Conservation (phyloP, 1,140 invertebrate genomes). For the Procambarus clarkii region DNA sequence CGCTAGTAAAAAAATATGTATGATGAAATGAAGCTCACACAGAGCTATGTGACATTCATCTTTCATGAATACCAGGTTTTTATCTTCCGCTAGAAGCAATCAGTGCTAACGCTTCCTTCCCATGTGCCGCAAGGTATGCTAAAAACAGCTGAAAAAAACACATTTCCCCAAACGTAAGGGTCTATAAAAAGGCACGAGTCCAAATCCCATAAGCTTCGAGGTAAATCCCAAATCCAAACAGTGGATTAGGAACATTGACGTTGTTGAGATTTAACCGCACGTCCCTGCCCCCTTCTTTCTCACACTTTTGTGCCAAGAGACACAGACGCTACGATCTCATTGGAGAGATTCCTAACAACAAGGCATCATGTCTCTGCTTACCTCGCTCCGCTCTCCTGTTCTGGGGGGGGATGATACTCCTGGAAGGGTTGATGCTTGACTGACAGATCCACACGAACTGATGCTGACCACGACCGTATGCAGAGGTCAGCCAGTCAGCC, state of each 20-base stretch:
- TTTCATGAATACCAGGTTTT: no score
- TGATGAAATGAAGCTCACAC: no score
- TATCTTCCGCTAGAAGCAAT: no score
- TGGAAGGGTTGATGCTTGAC: constrained; percentile 25
- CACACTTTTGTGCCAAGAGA: not conserved
- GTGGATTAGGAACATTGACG: not conserved
- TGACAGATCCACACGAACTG: constrained; percentile 28
- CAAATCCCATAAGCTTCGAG: not conserved
- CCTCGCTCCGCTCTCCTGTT: not conserved
- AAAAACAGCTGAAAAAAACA: not conserved
- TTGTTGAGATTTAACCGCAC: not conserved
- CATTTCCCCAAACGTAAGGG: not conserved
- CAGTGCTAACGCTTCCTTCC: no score
- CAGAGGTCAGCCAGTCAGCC: not conserved
- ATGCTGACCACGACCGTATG: not conserved
- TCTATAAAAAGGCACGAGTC: not conserved
- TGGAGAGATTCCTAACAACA: not conserved
- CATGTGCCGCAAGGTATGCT: not conserved
- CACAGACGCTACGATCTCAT: not conserved
- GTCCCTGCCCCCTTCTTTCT: no score
- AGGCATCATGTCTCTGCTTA: not conserved
- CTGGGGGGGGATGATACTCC: not conserved
- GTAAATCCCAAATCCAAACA: constrained; percentile 1
- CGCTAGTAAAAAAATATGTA: no score
- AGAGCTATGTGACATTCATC: no score